Evolutionary conservation across 2,797 vertebrate species (phyloP), one percentile per base, ranked within the genome.

Genomic region (Morelia viridis): DNA sequence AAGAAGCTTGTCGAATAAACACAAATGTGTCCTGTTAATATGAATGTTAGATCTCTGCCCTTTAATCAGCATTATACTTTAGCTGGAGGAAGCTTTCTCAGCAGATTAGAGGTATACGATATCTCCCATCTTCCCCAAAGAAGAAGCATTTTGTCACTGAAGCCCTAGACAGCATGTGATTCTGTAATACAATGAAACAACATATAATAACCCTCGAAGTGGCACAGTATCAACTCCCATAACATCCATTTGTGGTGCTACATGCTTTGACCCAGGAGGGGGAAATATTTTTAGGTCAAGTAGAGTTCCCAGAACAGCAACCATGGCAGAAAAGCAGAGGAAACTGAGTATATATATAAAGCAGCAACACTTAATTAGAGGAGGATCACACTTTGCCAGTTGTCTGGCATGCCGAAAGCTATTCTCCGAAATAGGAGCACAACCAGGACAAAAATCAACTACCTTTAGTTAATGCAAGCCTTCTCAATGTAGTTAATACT

Each of bases 131-230:
- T 87, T 3, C 80, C 26, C 50, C 35, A 90, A 87, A 15, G 91
- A 61, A 58, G 92, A 1, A 95, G 8, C 8, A 58, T 94, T 95
- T 96, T 96, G 24, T 94, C 90, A 85, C 64, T 95, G 88, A 93
- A 11, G 86, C 46, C 91, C 24, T 92, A 60, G 88, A 85, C 35
- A 90, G 88, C 7, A 87, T 64, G 35, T n/a, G 91, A 58, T 95
- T 94, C 89, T 91, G 12, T 92, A 93, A 91, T 85, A 24, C 35
- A 94, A 31, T 0, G 4, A 91, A 95, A 93, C 5, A n/a, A 56
- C 68, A 41, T 65, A 89, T 86, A 94, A 94, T 89, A 91, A 88
- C 5, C 88, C 71, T 88, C 86, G 87, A 24, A 94, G 28, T 94
- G 68, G 87, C 46, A 89, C 11, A 71, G 1, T 90, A 93, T 91